Evolutionary conservation across 2,113 vertebrate species (phyloP), one percentile per base, ranked within the genome.

Genomic region (Ochotona curzoniae): DNA sequence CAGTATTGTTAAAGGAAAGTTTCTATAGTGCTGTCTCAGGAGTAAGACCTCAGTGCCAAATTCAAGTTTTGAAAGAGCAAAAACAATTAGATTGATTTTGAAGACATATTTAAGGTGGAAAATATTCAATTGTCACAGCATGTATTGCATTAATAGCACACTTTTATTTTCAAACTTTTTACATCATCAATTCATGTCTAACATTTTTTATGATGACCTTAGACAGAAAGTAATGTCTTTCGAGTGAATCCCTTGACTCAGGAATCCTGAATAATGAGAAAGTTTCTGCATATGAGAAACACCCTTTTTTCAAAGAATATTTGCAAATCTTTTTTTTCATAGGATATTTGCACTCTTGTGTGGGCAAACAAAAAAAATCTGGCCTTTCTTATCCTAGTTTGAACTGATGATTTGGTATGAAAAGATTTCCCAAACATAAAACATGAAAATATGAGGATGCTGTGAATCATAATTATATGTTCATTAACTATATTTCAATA

Each of bases 111-210:
- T 76, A 51, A 69, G 70, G 83, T 51, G 32, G 71, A 76, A 82
- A 82, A 82, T 66, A 28, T 66, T 51, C 28, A 80, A 64, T 57
- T 67, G 20, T 71, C 57, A 86, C 8, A 69, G 57, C 1, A 32
- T 57, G 32, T 80, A 23, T 54, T 18, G 64, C 26, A 63, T 80
- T 87, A 82, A 87, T 51, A 78, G 51, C 7, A 57, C 51, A 28
- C 35, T 87, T 74, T 60, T 86, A 38, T 86, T 90, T 90, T 86
- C 21, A 90, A 90, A 67, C 18, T 49, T 90, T n/a, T 10, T 21
- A 71, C 85, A 60, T 28, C 32, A 69, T 60, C 15, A 67, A 28
- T 74, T 83, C 51, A 12, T 54, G 8, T 47, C 79, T 87, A 82
- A 83, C 44, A 76, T 49, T 23, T 70, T 9, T 75, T 87, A 67